These are phyloP conservation scores for Bradypus variegatus DNA, from an alignment of 2,797 vertebrate species.

Conservation along the genomic window DNA sequence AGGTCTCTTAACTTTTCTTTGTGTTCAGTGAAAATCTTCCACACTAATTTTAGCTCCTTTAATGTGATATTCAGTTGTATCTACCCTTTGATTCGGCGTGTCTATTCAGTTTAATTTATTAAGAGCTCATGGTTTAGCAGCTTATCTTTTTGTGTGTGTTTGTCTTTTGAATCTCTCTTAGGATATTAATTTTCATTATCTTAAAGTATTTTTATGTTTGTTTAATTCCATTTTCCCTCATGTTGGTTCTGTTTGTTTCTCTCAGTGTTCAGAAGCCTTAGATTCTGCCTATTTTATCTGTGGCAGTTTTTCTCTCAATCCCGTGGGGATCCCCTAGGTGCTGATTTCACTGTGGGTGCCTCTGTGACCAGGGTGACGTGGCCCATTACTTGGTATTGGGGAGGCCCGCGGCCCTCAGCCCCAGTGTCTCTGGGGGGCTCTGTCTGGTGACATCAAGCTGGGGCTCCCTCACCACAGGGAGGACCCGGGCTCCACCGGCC, in stretches of 20 bases:
- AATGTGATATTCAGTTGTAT: not conserved
- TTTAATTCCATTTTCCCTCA: not conserved
- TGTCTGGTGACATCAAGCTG: no score
- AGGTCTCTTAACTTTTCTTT: no score
- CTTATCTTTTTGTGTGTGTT: not conserved
- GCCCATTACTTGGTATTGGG: fast-evolving
- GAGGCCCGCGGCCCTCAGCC: no score
- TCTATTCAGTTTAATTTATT: not conserved
- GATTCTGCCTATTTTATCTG: not conserved
- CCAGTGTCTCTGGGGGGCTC: no score
- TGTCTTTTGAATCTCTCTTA: not conserved
- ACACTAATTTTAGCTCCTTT: not conserved
- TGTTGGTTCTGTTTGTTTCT: not conserved
- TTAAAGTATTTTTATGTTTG: not conserved
- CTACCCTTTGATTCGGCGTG: not conserved
- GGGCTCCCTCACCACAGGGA: no score
- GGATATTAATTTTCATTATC: not conserved
- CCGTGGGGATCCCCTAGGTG: not conserved
- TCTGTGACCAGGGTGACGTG: not conserved
- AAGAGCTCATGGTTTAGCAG: not conserved
- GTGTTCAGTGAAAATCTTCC: not conserved
- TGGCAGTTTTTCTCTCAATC: no score
- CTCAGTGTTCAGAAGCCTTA: not conserved
- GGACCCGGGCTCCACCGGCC: not conserved
- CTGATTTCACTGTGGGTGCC: not conserved